Base-by-base conservation (phyloP, 2,113 vertebrate species). In the Polypterus bichir region DNA sequence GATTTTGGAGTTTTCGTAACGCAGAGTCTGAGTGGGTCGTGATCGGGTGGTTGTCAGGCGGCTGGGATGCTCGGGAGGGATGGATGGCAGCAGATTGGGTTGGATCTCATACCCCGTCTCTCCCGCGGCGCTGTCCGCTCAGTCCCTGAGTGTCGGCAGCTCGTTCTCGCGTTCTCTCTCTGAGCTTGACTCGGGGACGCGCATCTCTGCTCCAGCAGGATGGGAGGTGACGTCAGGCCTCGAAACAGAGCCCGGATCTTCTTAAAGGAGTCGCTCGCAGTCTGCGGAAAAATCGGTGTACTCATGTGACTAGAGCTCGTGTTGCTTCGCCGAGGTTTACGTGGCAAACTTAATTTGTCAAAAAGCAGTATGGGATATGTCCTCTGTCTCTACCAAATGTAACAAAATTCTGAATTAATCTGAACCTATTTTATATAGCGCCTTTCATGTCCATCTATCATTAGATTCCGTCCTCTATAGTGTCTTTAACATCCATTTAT, bases 81-180 rank as follows among this genome's bases (percentile, higher is more conserved):
- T 81, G 87, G 90, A 92, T 92, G 86, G 87, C 78, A 80, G 83
- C 85, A 87, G 90, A 93, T 92, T 92, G 72, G 79, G 71, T 66
- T 71, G 73, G 77, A 70, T 70, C 71, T 84, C 83, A 86, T 86
- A 67, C 77, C 83, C 80, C 79, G 64, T 72, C 71, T 79, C 73
- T 65, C 4, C 71, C 77, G 69, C 70, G 66, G 72, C 67, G 74
- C 78, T 76, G 73, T 70, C 54, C 71, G 65, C 70, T 51, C 76
- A 61, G 74, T 80, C 76, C 72, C 77, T 69, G 66, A 73, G 75
- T 69, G 66, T 69, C 76, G 74, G 66, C 71, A 27, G 27, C 27
- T 27, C 27, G 27, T 70, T 59, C 69, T 71, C 6, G 9, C 10
- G 63, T 73, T 69, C 78, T 74, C 70, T 62, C 7, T 66, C 68